Conservation (phyloP, 2,113 vertebrate species). For the Chlorodrepanis virens region DNA sequence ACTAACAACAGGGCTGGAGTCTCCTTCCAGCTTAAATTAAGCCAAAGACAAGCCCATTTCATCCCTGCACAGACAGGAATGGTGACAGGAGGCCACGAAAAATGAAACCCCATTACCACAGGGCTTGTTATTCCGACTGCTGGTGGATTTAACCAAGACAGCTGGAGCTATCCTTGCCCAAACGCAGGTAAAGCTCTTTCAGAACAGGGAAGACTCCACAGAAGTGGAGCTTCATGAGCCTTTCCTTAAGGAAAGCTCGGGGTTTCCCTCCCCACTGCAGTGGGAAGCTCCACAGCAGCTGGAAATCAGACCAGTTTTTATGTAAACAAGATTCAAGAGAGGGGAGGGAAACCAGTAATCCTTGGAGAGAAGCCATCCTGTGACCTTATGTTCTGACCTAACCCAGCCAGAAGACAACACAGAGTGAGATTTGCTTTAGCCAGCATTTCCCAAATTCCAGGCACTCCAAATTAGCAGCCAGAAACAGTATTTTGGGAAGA, state of each 20-base stretch:
- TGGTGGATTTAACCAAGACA: neutral
- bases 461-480: neutral
- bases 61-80: neutral
- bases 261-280: neutral
- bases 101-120: neutral
- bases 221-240: neutral
- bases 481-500: neutral
- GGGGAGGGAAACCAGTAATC: neutral
- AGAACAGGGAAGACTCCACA: neutral
- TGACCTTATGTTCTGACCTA: slow-evolving; percentile 41
- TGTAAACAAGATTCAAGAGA: neutral
- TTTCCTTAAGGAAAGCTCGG: neutral
- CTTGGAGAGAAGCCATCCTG: neutral
- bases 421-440: neutral
- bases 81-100: neutral
- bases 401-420: neutral
- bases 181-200: neutral
- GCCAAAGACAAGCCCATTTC: neutral
- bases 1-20: neutral
- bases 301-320: neutral
- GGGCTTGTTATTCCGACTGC: fast-evolving
- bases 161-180: neutral
- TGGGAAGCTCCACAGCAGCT: neutral
- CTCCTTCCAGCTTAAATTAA: neutral
- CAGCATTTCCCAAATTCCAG: slow-evolving; percentile 9